Percentiles rank a stretch among this genome's conserved stretches.
Conservation (phyloP, 1,140 invertebrate species). For the Temnothorax curvispinosus region DNA sequence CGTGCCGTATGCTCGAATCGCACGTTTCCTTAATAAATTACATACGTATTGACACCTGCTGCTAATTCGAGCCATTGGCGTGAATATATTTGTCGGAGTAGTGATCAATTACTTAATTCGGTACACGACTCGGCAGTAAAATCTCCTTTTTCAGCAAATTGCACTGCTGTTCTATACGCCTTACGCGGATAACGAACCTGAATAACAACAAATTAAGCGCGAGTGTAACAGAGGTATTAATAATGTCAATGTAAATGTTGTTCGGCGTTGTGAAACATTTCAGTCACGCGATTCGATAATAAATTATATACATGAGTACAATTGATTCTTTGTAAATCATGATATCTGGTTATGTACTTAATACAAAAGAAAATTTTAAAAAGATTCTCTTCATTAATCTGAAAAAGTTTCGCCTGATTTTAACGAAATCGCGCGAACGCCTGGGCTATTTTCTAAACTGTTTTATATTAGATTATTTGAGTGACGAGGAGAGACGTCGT, state of each 20-base stretch:
- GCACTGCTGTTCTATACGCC: neutral
- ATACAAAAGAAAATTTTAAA: neutral
- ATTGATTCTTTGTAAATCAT: slow-evolving; percentile 1
- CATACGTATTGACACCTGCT: slow-evolving; percentile 16
- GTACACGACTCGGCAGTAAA: neutral
- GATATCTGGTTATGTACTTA: neutral
- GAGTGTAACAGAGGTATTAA: neutral
- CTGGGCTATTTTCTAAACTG: neutral
- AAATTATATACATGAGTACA: neutral
- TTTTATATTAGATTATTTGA: neutral
- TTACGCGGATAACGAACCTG: neutral
- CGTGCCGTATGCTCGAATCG: neutral
- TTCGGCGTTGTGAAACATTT: neutral
- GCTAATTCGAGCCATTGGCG: slow-evolving; percentile 32
- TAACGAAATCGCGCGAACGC: neutral
- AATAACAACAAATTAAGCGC: slow-evolving; percentile 8
- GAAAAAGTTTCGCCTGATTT: neutral
- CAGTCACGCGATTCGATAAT: slow-evolving; percentile 14
- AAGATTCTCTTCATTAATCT: neutral
- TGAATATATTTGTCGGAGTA: slow-evolving; percentile 10
- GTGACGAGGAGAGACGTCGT: neutral
- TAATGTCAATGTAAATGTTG: slow-evolving; percentile 5
- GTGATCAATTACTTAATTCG: slow-evolving; percentile 38
- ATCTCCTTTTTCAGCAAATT: neutral
- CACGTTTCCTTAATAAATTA: slow-evolving; percentile 42